These are phyloP conservation scores for Dolichopus griseipennis DNA, from an alignment of 2,888 invertebrate species.

Conservation along the genomic window DNA sequence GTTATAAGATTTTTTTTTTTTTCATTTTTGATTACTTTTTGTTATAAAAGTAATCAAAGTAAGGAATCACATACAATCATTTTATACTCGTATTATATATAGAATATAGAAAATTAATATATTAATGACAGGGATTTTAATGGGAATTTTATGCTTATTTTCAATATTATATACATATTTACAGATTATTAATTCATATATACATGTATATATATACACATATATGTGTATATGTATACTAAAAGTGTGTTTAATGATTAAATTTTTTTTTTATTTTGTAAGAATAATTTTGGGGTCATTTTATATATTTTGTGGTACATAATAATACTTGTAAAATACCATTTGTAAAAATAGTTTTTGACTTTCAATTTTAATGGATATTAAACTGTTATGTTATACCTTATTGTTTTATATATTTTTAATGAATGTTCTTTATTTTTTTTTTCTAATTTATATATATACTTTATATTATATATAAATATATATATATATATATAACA, in stretches of 20 bases:
- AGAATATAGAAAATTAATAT: slow-evolving; percentile 1
- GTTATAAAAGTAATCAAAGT: background rate
- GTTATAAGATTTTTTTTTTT: too few relatives aligned
- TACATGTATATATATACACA: background rate
- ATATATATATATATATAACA: too few relatives aligned
- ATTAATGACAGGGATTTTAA: slow-evolving; percentile 7
- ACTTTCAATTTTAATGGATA: background rate
- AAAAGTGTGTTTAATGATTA: too few relatives aligned
- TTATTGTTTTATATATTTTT: too few relatives aligned
- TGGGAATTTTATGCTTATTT: slow-evolving; percentile 4
- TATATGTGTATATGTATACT: too few relatives aligned
- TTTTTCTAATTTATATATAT: too few relatives aligned
- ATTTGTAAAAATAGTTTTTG: background rate
- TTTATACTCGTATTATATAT: background rate
- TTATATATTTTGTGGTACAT: too few relatives aligned
- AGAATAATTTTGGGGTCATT: too few relatives aligned
- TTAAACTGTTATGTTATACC: background rate
- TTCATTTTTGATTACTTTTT: background rate
- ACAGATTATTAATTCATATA: background rate
- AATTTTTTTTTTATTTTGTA: too few relatives aligned
- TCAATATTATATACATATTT: background rate
- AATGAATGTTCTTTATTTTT: too few relatives aligned
- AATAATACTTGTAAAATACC: too few relatives aligned
- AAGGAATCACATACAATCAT: background rate
- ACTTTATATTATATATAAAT: too few relatives aligned